Conservation (phyloP, 1,140 invertebrate genomes). For the Choristoneura fumiferana region DNA sequence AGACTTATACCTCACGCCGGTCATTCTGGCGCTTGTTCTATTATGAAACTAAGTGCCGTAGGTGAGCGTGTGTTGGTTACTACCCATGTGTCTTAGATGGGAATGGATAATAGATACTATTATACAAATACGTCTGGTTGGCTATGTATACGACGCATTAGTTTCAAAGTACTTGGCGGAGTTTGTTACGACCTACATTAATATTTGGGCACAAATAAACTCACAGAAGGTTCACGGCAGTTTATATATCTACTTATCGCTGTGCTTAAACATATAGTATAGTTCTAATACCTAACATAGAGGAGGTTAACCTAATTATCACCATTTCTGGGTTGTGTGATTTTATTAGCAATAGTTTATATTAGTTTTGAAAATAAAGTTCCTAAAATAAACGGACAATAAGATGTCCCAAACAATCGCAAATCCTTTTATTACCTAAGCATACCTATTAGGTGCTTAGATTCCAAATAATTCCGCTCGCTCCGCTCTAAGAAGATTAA, state of each 20-base stretch:
- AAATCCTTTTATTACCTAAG: constrained; percentile 71
- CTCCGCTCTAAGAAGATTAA: constrained; percentile 73
- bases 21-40: constrained; percentile 28
- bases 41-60: constrained; percentile 37
- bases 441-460: constrained; percentile 62
- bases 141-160: constrained; percentile 41
- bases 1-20: constrained; percentile 26
- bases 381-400: no score
- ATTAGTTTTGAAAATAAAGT: no score
- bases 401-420: constrained; percentile 48
- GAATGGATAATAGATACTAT: constrained; percentile 56
- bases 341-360: no score
- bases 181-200: constrained; percentile 39
- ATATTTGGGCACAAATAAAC: neutral
- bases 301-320: no score
- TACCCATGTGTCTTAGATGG: constrained; percentile 69
- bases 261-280: no score
- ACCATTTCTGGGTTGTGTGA: no score
- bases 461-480: constrained; percentile 71
- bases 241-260: constrained; percentile 10
- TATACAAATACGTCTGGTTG: constrained; percentile 34
- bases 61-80: constrained; percentile 58
- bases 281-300: no score
- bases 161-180: constrained; percentile 52
- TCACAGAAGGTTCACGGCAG: neutral